A percentile compares a stretch with the other conserved stretches of the same genome.
Evolutionary conservation across 2,888 invertebrate genomes (phyloP).

Genomic region (Teleiodes luculella): DNA sequence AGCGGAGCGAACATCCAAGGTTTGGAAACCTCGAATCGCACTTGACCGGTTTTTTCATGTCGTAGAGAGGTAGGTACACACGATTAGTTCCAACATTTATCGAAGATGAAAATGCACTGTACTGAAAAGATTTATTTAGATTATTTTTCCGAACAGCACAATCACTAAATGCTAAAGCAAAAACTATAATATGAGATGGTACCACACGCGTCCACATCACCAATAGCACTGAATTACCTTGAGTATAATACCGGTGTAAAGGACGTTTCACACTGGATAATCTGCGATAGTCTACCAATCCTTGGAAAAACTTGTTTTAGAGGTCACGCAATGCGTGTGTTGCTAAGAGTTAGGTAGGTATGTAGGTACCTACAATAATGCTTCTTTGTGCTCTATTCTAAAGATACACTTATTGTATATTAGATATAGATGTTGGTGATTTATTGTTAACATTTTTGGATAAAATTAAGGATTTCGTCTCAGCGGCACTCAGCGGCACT

Average conservation of each 20-base stretch:
- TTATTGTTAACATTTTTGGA: no score
- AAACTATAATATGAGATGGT: neutral
- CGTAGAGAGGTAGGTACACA: no score
- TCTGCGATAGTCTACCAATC: constrained; percentile 3
- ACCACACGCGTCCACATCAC: constrained; percentile 41
- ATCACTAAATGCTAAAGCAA: neutral
- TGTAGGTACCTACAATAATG: no score
- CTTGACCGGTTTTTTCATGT: no score
- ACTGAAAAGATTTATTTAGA: neutral
- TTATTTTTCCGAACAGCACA: no score
- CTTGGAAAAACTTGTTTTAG: constrained; percentile 5
- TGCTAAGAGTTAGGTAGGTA: neutral
- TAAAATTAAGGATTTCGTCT: no score
- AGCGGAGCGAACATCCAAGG: no score
- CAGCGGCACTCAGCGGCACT: no score
- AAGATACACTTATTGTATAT: no score
- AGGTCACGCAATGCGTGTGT: neutral
- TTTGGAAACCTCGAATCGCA: no score
- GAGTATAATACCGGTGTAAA: constrained; percentile 3
- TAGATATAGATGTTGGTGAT: no score
- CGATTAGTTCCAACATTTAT: neutral
- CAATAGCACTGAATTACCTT: constrained; percentile 34
- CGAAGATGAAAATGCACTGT: no score
- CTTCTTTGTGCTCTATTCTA: neutral
- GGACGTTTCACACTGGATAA: neutral